phyloP scores from a whole-genome alignment of 2,797 vertebrate species.

The Mus spretus region DNA sequence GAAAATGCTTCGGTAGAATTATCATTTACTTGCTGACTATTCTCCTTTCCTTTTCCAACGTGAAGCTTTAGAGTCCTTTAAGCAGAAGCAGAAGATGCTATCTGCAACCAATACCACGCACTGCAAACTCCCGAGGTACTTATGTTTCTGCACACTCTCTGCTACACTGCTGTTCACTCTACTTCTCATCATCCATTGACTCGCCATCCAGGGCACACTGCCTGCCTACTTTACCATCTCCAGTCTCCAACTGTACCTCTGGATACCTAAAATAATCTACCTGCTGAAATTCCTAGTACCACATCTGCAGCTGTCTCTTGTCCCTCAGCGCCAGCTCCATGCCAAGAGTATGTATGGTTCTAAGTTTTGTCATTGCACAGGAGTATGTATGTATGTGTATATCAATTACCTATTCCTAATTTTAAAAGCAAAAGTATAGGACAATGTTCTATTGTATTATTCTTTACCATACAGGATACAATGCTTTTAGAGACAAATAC shows the following conservation, averaged over 20 bases:
- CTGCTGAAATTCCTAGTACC: not conserved
- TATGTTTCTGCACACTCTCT: not conserved
- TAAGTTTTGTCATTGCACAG: not conserved
- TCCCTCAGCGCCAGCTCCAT: not conserved
- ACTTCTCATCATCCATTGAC: not conserved
- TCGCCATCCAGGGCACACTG: not conserved
- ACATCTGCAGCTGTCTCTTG: not conserved
- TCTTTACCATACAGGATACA: not conserved
- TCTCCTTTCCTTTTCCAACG: not conserved
- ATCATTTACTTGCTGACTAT: too few relatives aligned
- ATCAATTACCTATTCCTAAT: not conserved
- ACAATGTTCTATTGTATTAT: slow-evolving; percentile 35
- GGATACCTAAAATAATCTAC: not conserved
- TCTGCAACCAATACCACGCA: not conserved
- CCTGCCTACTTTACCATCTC: not conserved
- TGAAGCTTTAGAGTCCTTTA: not conserved
- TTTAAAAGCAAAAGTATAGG: not conserved
- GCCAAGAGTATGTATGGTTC: not conserved
- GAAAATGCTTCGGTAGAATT: not conserved
- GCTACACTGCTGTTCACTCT: not conserved
- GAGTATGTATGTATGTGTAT: not conserved
- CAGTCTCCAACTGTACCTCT: not conserved
- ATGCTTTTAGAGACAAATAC: slow-evolving; percentile 20
- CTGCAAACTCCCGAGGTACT: not conserved
- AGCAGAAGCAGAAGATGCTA: not conserved